Conservation (phyloP, 2,888 invertebrate species). For the Leptarthrus brevirostris region DNA sequence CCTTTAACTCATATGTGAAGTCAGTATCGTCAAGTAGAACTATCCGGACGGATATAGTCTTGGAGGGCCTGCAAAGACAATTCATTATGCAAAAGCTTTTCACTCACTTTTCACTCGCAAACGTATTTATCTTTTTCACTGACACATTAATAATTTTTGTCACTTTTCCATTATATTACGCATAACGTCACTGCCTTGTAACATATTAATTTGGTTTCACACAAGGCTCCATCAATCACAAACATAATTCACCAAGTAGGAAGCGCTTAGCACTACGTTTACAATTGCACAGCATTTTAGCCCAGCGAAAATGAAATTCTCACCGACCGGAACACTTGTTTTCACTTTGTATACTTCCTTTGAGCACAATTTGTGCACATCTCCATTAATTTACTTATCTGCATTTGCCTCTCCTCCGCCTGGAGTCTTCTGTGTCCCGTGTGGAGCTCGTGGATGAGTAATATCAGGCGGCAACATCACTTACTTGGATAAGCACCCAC, state of each 20-base stretch:
- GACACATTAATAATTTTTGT: constrained; percentile 15
- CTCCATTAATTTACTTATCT: constrained; percentile 39
- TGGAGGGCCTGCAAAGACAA: constrained; percentile 67
- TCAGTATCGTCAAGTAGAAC: constrained; percentile 91
- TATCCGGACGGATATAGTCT: constrained; percentile 74
- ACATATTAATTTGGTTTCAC: constrained; percentile 6
- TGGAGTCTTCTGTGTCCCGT: not conserved
- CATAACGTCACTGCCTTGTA: constrained; percentile 8
- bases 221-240: constrained; percentile 17
- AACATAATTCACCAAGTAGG: constrained; percentile 23
- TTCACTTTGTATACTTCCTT: constrained; percentile 34
- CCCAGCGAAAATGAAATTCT: constrained; percentile 10
- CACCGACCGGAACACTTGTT: constrained; percentile 25
- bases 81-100: constrained; percentile 59
- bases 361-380: constrained; percentile 28
- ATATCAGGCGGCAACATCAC: constrained; percentile 44
- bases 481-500: constrained; percentile 39
- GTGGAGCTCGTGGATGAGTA: constrained; percentile 25
- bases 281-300: constrained; percentile 9
- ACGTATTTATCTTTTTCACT: not conserved
- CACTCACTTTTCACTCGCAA: not conserved
- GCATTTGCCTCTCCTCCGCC: not conserved
- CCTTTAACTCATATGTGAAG: constrained; percentile 89
- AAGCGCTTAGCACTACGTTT: not conserved
- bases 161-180: constrained; percentile 7